A percentile compares a stretch with the other conserved stretches of the same genome.
phyloP scores from a whole-genome alignment of 2,113 vertebrate genomes.

The Callipepla californica region DNA sequence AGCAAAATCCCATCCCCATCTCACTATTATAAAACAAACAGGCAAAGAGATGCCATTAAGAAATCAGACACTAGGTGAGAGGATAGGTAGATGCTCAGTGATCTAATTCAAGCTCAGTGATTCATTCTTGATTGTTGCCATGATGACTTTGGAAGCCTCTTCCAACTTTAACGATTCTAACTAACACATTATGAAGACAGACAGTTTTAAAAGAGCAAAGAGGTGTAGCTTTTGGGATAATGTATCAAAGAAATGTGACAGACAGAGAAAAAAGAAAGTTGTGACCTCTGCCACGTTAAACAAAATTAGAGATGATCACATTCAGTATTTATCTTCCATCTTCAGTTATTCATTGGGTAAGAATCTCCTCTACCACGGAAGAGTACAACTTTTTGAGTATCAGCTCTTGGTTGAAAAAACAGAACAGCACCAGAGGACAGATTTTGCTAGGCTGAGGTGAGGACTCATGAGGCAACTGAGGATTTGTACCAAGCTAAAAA shows the following conservation, averaged over 20 bases:
- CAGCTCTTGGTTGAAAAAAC: not conserved
- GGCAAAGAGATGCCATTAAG: not conserved
- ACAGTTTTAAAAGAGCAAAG: not conserved
- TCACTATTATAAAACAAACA: not conserved
- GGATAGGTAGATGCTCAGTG: not conserved
- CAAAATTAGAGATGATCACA: conserved; percentile 7
- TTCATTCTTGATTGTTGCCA: not conserved
- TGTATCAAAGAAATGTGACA: conserved; percentile 12
- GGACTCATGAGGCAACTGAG: not conserved
- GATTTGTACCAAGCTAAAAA: not conserved
- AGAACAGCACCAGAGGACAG: not conserved
- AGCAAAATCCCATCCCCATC: not conserved
- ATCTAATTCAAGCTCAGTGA: not conserved
- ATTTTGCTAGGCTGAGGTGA: not conserved
- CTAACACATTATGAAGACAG: not conserved
- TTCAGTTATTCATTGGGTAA: not conserved
- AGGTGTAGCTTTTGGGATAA: conserved; percentile 17
- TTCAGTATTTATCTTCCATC: not conserved
- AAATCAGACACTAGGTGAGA: not conserved
- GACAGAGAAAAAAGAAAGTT: conserved; percentile 26
- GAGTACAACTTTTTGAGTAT: not conserved
- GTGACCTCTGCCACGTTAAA: conserved; percentile 26
- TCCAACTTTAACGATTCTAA: not conserved
- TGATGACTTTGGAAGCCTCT: not conserved
- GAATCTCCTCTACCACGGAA: not conserved